Conservation (phyloP, 2,797 vertebrate genomes). For the Phoeniculus purpureus region DNA sequence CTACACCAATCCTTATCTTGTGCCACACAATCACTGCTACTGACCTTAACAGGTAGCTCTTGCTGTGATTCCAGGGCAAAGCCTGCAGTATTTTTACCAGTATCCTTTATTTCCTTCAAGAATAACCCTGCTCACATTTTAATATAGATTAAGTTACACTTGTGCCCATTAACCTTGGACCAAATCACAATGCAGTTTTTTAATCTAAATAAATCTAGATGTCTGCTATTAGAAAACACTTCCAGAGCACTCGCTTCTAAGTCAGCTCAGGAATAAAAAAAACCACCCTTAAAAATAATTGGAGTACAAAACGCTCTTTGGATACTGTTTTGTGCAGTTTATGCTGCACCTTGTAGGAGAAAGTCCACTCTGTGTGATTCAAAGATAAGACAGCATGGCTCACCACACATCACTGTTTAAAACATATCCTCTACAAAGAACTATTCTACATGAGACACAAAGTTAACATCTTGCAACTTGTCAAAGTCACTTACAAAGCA, state of each 20-base stretch:
- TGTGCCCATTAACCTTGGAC: background rate
- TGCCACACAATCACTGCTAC: background rate
- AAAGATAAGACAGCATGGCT: background rate
- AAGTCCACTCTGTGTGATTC: background rate
- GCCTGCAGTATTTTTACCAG: background rate
- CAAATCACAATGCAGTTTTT: background rate
- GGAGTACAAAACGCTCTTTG: background rate
- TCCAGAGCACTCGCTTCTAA: background rate
- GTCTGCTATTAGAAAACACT: background rate
- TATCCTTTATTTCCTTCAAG: background rate
- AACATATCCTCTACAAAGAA: background rate
- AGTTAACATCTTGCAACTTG: background rate
- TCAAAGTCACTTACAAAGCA: background rate
- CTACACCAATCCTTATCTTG: background rate
- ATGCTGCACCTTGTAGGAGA: background rate
- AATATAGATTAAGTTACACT: background rate
- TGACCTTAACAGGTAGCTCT: background rate
- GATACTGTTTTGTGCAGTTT: background rate
- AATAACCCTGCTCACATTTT: background rate
- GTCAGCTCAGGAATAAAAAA: background rate
- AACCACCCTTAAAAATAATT: background rate
- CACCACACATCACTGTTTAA: background rate
- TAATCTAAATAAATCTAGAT: background rate
- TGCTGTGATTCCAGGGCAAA: constrained; percentile 17
- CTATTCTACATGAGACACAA: background rate